Evolutionary conservation across 2,113 vertebrate genomes (phyloP).

Genomic region (Felis chaus): DNA sequence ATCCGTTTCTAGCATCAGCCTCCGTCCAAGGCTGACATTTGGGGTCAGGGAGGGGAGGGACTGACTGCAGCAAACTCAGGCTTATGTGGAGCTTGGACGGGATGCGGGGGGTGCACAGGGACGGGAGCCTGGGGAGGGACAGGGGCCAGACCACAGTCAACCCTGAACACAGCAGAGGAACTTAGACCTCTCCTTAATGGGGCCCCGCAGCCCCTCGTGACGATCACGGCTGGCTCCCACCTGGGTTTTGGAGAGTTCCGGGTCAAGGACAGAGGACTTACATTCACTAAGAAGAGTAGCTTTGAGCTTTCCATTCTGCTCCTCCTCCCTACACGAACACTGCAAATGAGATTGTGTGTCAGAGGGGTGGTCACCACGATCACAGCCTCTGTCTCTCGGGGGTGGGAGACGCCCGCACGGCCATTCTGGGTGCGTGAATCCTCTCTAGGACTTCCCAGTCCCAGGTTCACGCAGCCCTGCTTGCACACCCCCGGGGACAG

Average conservation of each 20-base stretch:
- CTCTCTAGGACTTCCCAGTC: neutral
- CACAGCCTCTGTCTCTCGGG: neutral
- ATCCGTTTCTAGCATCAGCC: neutral
- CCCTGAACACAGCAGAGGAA: neutral
- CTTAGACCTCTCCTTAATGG: too few species aligned
- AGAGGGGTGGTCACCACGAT: neutral
- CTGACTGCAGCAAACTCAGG: too few species aligned
- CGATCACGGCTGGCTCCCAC: neutral
- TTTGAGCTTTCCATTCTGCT: neutral
- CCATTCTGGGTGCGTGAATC: neutral
- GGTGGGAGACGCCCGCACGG: neutral
- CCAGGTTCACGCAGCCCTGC: neutral
- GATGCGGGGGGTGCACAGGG: neutral
- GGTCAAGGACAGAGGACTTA: neutral
- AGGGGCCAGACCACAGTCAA: neutral
- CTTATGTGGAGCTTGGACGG: rapidly evolving
- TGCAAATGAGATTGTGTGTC: rapidly evolving
- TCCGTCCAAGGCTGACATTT: rapidly evolving
- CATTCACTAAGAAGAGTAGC: neutral
- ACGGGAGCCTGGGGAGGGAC: neutral
- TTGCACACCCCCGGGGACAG: neutral
- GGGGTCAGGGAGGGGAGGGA: neutral
- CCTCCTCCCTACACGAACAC: neutral
- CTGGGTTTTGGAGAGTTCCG: neutral
- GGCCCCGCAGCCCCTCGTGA: neutral